Conservation (phyloP, 2,888 invertebrate genomes). For the Caenorhabditis virilis region DNA sequence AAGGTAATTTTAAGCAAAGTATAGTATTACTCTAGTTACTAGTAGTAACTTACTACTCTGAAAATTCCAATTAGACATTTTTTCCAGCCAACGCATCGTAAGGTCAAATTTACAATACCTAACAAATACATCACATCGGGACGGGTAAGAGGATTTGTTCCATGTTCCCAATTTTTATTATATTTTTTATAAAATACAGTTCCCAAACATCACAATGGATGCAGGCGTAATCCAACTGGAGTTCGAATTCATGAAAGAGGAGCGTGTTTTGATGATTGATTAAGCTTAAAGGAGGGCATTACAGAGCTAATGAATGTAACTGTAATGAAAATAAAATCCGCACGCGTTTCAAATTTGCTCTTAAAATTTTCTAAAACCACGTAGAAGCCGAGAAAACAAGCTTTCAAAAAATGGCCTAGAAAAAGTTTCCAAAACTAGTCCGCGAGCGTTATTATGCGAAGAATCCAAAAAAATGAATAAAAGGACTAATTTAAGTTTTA, state of each 20-base stretch:
- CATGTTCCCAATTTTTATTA: too few relatives aligned
- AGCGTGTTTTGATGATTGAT: conserved; percentile 32
- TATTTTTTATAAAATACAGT: conserved; percentile 9
- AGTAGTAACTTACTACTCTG: background rate
- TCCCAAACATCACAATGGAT: conserved; percentile 50
- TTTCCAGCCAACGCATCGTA: conserved; percentile 45
- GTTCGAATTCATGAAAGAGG: conserved; percentile 40
- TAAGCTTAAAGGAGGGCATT: too few relatives aligned
- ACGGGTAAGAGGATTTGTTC: conserved; percentile 20
- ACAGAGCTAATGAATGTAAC: too few relatives aligned
- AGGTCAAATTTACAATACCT: conserved; percentile 50
- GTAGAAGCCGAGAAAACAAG: too few relatives aligned
- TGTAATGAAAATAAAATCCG: too few relatives aligned
- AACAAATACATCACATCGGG: conserved; percentile 49
- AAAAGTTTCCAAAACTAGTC: too few relatives aligned
- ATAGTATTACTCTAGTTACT: background rate
- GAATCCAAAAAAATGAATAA: too few relatives aligned
- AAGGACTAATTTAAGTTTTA: too few relatives aligned
- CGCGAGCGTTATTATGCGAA: too few relatives aligned
- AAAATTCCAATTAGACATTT: conserved; percentile 3
- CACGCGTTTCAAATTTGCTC: too few relatives aligned
- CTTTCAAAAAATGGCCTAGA: too few relatives aligned
- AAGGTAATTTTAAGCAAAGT: background rate
- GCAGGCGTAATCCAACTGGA: conserved; percentile 55
- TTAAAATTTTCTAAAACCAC: too few relatives aligned